These are phyloP conservation scores for Smittia sp. DNA, from an alignment of 2,888 invertebrate species.

Conservation along the genomic window DNA sequence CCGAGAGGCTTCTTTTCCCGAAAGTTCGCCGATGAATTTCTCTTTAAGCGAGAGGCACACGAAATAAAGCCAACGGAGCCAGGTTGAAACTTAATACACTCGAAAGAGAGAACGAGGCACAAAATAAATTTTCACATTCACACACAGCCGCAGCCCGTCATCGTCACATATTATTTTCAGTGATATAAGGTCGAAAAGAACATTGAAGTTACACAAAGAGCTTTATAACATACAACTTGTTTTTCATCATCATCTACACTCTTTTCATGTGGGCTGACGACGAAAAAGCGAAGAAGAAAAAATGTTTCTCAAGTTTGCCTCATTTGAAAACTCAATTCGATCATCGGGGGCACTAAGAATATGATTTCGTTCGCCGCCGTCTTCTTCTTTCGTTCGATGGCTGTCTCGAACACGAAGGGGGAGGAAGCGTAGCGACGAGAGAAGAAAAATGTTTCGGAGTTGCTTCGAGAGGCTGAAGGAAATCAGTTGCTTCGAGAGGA, in stretches of 20 bases:
- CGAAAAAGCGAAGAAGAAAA: background rate
- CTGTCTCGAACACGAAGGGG: background rate
- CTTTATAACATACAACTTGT: conserved; percentile 22
- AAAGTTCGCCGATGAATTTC: conserved; percentile 12
- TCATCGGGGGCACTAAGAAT: background rate
- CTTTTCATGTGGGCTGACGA: conserved; percentile 7
- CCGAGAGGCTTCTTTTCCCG: background rate
- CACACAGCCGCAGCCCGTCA: background rate
- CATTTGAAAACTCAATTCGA: background rate
- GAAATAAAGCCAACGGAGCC: background rate
- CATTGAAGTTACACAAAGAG: conserved; percentile 1
- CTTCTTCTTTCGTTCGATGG: background rate
- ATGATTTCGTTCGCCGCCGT: background rate
- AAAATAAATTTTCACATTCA: conserved; percentile 24
- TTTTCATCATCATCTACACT: background rate
- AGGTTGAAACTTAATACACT: conserved; percentile 10
- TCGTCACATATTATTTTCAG: conserved; percentile 6
- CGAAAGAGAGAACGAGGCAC: background rate
- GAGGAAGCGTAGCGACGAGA: background rate
- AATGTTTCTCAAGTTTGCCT: background rate
- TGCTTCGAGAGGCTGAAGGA: background rate
- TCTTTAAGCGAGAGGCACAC: conserved; percentile 1
- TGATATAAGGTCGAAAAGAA: conserved; percentile 26
- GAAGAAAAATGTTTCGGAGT: background rate
- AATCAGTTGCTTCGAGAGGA: too few relatives aligned